These are phyloP conservation scores for Tinamus guttatus DNA, from an alignment of 2,113 vertebrate genomes.

Conservation along the genomic window DNA sequence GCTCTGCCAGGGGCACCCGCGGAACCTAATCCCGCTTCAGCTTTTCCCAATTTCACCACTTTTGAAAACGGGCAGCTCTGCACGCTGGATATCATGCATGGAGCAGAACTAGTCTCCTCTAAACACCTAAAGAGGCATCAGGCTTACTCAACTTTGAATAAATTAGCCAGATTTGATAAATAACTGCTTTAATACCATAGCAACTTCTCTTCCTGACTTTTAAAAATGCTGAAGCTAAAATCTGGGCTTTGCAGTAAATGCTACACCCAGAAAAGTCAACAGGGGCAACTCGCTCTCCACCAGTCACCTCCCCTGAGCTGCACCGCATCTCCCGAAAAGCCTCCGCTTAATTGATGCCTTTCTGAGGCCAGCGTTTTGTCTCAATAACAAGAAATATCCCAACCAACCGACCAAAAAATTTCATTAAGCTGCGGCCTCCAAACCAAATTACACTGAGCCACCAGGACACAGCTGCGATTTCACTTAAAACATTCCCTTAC, in stretches of 20 bases:
- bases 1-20: background rate
- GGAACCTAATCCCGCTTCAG: background rate
- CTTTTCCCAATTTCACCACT: background rate
- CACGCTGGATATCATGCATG: background rate
- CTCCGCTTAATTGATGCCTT: background rate
- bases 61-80: background rate
- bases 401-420: background rate
- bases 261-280: background rate
- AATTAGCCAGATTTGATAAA: background rate
- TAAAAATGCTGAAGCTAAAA: background rate
- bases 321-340: background rate
- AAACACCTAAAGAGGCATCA: accelerated
- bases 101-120: background rate
- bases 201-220: background rate
- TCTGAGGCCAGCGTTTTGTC: background rate
- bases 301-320: background rate
- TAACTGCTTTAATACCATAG: background rate
- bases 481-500: background rate
- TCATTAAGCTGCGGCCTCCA: background rate
- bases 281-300: background rate
- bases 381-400: background rate
- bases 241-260: background rate
- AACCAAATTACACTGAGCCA: background rate
- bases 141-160: background rate
- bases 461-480: background rate